Evolutionary conservation across 2,888 invertebrate genomes (phyloP).

Genomic region (Bhutanitis thaidina): DNA sequence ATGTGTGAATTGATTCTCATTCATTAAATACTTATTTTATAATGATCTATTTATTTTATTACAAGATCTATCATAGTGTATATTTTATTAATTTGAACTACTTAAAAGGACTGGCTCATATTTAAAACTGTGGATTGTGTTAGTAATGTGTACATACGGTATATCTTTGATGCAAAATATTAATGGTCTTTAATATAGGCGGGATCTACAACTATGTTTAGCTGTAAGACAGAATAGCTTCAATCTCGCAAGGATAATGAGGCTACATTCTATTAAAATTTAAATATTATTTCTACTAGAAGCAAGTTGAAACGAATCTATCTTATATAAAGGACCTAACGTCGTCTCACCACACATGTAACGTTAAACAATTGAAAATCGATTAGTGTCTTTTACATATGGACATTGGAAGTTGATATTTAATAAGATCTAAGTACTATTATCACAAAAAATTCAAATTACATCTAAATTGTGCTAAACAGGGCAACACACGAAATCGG

Average conservation of each 20-base stretch:
- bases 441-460: slow-evolving; percentile 70
- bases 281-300: slow-evolving; percentile 3
- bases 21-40: slow-evolving; percentile 17
- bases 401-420: slow-evolving; percentile 37
- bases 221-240: slow-evolving; percentile 52
- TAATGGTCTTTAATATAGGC: slow-evolving; percentile 29
- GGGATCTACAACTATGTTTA: slow-evolving; percentile 38
- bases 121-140: neutral
- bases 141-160: slow-evolving; percentile 7
- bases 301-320: slow-evolving; percentile 52
- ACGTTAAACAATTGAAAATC: slow-evolving; percentile 50
- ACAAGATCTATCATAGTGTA: neutral
- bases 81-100: slow-evolving; percentile 6
- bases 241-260: slow-evolving; percentile 39
- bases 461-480: slow-evolving; percentile 70
- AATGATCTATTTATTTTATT: neutral
- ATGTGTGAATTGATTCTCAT: slow-evolving; percentile 20
- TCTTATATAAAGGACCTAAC: slow-evolving; percentile 58
- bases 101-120: neutral
- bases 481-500: slow-evolving; percentile 37
- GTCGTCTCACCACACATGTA: slow-evolving; percentile 80
- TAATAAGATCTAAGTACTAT: slow-evolving; percentile 62
- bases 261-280: slow-evolving; percentile 9
- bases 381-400: slow-evolving; percentile 57
- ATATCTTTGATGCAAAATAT: neutral